These are phyloP conservation scores for Fistularia commersonii DNA, from an alignment of 2,797 vertebrate genomes.

Conservation along the genomic window DNA sequence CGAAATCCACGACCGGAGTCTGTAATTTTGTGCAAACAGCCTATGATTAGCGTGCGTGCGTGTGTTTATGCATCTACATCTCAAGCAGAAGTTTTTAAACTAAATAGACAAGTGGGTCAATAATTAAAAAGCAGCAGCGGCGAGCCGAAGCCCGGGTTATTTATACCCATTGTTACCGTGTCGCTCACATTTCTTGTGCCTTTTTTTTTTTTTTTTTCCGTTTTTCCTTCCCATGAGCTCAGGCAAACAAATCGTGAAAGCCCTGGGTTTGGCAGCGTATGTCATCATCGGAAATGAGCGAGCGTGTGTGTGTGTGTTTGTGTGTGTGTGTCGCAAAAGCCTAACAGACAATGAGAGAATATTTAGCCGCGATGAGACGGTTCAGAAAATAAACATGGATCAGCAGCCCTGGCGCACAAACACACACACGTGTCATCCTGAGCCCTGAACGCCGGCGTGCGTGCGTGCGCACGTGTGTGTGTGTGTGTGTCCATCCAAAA, in stretches of 20 bases:
- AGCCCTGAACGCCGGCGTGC: too few relatives aligned
- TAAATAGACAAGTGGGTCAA: conserved; percentile 41
- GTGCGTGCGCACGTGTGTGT: too few relatives aligned
- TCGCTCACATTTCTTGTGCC: conserved; percentile 11
- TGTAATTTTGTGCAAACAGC: conserved; percentile 57
- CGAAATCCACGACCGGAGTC: conserved; percentile 46
- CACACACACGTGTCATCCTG: conserved; percentile 3
- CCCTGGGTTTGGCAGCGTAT: conserved; percentile 5
- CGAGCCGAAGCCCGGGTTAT: conserved; percentile 21
- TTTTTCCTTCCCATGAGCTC: conserved; percentile 12
- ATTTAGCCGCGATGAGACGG: conserved; percentile 21
- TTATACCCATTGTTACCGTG: conserved; percentile 24
- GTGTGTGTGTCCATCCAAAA: too few relatives aligned
- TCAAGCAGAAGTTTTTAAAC: conserved; percentile 35
- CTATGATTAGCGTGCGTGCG: conserved; percentile 55
- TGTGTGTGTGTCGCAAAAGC: too few relatives aligned
- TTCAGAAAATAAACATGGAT: conserved; percentile 26
- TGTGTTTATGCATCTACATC: conserved; percentile 27
- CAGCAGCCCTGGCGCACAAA: conserved; percentile 16
- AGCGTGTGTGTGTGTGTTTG: conserved; percentile 7
- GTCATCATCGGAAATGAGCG: conserved; percentile 14
- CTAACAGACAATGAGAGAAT: conserved; percentile 13
- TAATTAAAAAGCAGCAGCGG: conserved; percentile 40
- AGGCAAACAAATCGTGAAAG: conserved; percentile 13
- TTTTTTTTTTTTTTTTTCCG: conserved; percentile 2